Percentiles rank a stretch among this genome's conserved stretches.
Evolutionary conservation across 2,797 vertebrate genomes (phyloP).

Genomic region (Channallabes apus): DNA sequence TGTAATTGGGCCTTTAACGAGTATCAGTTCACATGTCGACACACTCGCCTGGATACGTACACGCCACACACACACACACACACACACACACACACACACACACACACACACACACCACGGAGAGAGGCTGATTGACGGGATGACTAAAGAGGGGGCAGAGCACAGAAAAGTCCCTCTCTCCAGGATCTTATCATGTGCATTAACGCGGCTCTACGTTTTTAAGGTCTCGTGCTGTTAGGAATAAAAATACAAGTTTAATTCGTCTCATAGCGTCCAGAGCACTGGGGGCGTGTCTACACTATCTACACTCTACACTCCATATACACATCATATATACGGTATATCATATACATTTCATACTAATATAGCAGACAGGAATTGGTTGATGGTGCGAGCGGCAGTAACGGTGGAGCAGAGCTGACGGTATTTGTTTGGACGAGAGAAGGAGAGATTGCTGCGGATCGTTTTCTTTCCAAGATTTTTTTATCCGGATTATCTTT

Average conservation of each 20-base stretch:
- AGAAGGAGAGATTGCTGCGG: too few species aligned
- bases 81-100: background rate
- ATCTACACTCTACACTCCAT: background rate
- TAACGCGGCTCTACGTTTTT: background rate
- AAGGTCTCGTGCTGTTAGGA: background rate
- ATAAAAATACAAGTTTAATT: background rate
- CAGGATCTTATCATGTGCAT: background rate
- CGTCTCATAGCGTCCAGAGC: too few species aligned
- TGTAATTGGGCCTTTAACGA: constrained; percentile 46
- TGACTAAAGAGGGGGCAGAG: constrained; percentile 18
- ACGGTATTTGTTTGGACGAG: too few species aligned
- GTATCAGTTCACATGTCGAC: constrained; percentile 32
- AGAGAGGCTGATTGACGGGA: constrained; percentile 38
- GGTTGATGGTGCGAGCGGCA: too few species aligned
- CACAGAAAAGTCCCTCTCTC: background rate
- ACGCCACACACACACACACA: background rate
- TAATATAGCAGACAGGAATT: too few species aligned
- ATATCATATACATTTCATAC: too few species aligned
- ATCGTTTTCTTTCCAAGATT: too few species aligned
- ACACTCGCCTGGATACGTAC: constrained; percentile 7
- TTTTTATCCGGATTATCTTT: too few species aligned
- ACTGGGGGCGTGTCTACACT: too few species aligned
- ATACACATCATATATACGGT: too few species aligned
- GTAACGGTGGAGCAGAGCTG: too few species aligned
- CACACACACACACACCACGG: background rate